phyloP scores from a whole-genome alignment of 2,113 vertebrate genomes.

The Otolemur garnettii region DNA sequence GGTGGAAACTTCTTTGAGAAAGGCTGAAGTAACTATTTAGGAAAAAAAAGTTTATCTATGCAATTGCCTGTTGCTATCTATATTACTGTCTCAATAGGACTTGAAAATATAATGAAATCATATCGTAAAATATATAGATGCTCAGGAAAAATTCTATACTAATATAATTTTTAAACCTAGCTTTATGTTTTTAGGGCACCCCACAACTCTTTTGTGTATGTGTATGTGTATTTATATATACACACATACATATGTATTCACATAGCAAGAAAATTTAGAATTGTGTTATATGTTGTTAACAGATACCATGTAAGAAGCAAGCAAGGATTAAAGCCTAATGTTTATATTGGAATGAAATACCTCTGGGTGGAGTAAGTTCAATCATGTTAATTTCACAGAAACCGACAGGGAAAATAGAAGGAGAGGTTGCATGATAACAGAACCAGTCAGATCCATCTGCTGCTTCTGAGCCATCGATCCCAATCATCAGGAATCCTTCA shows the following conservation, averaged over 20 bases:
- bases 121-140: background rate
- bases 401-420: conserved; percentile 98
- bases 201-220: background rate
- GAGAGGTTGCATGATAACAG: conserved; percentile 98
- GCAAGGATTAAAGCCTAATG: background rate
- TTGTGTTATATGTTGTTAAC: background rate
- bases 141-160: background rate
- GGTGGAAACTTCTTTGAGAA: background rate
- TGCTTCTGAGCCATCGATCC: conserved; percentile 98
- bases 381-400: conserved; percentile 99
- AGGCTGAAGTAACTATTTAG: conserved; percentile 10
- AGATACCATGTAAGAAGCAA: background rate
- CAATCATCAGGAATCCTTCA: conserved; percentile 99
- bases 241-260: background rate
- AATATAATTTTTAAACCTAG: background rate
- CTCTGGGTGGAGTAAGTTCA: conserved; percentile 98
- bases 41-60: background rate
- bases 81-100: background rate
- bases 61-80: background rate
- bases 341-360: conserved; percentile 86
- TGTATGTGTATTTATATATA: background rate
- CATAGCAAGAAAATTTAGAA: background rate
- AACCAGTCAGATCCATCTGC: conserved; percentile 99
- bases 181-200: background rate
- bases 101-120: conserved; percentile 34